A percentile compares a stretch with the other conserved stretches of the same genome.
Conservation (phyloP, 2,797 vertebrate genomes). For the Cyclopterus lumpus region DNA sequence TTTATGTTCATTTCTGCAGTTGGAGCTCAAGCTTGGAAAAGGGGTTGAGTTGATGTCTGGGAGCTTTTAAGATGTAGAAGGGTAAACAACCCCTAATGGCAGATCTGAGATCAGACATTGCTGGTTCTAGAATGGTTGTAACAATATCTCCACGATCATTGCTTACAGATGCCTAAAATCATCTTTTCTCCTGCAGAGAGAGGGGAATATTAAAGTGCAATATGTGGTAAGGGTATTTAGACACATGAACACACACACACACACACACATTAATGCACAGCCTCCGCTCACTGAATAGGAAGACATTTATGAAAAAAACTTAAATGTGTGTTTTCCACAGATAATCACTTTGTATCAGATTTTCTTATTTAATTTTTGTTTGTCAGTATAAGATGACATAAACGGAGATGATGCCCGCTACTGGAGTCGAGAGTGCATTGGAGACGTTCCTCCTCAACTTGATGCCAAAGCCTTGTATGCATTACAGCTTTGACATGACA, state of each 20-base stretch:
- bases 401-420: conserved; percentile 48
- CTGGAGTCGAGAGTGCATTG: conserved; percentile 52
- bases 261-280: conserved; percentile 40
- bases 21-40: neutral
- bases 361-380: conserved; percentile 60
- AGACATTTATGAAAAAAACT: conserved; percentile 34
- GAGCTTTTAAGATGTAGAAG: conserved; percentile 21
- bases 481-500: conserved; percentile 45
- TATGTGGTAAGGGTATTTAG: conserved; percentile 70
- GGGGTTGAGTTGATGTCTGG: conserved; percentile 6
- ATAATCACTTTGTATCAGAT: conserved; percentile 53
- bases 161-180: conserved; percentile 34
- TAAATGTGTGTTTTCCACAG: conserved; percentile 46
- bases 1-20: conserved; percentile 18
- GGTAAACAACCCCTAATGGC: neutral
- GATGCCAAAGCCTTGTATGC: conserved; percentile 67
- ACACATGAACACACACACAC: conserved; percentile 39
- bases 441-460: conserved; percentile 56
- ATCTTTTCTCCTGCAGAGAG: conserved; percentile 32
- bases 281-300: conserved; percentile 39
- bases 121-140: conserved; percentile 10
- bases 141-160: conserved; percentile 4
- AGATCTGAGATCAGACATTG: conserved; percentile 26
- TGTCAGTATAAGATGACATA: conserved; percentile 30
- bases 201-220: conserved; percentile 73